Percentiles rank a stretch among this genome's conserved stretches.
phyloP scores from a whole-genome alignment of 2,888 invertebrate species.

The Meteorus colon region DNA sequence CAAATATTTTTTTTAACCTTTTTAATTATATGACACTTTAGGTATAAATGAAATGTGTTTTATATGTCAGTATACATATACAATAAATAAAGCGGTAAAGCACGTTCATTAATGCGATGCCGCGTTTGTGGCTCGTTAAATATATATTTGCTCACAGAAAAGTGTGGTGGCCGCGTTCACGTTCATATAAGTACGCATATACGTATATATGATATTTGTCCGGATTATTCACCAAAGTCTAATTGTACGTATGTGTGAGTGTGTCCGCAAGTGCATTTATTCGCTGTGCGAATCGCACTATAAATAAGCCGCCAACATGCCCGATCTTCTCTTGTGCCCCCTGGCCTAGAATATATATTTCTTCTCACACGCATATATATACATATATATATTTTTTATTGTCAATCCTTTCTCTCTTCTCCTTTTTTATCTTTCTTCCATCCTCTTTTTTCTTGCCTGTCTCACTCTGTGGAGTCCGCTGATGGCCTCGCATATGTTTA shows the following conservation, averaged over 20 bases:
- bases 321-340: constrained; percentile 39
- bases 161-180: constrained; percentile 46
- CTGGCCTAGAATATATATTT: constrained; percentile 20
- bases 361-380: not conserved
- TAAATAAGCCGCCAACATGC: constrained; percentile 61
- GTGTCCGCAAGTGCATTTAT: constrained; percentile 29
- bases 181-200: not conserved
- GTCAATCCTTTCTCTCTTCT: constrained; percentile 32
- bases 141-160: constrained; percentile 30
- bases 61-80: constrained; percentile 11
- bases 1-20: not conserved
- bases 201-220: not conserved
- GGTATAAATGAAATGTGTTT: not conserved
- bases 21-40: not conserved
- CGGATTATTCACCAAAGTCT: constrained; percentile 41
- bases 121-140: constrained; percentile 48
- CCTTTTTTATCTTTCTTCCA: constrained; percentile 21
- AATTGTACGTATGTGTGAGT: constrained; percentile 46
- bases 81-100: constrained; percentile 31
- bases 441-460: not conserved
- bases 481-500: constrained; percentile 11
- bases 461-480: constrained; percentile 20
- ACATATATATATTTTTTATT: constrained; percentile 3
- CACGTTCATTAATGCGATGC: constrained; percentile 37
- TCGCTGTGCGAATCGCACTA: constrained; percentile 63